A percentile compares a stretch with the other conserved stretches of the same genome.
phyloP scores from a whole-genome alignment of 2,888 invertebrate genomes.

The Latrodectus hesperus region DNA sequence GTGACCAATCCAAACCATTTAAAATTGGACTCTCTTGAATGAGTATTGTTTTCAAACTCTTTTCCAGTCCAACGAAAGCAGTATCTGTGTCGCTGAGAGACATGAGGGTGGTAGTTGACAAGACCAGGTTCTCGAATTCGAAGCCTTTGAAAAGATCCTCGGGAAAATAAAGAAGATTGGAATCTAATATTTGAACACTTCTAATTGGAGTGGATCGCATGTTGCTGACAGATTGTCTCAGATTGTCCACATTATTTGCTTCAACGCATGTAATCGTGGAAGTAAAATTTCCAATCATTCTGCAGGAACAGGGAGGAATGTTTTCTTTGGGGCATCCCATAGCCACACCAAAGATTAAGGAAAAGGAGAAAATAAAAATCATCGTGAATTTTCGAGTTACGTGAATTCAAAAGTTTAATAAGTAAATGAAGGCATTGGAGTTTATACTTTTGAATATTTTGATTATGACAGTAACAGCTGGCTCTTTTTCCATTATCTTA shows the following conservation, averaged over 20 bases:
- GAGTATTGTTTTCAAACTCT: background rate
- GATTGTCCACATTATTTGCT: background rate
- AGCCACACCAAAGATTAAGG: background rate
- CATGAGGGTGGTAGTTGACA: slow-evolving; percentile 2
- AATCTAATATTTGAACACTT: slow-evolving; percentile 1
- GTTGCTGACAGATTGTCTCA: background rate
- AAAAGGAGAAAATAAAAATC: background rate
- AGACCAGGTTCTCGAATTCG: background rate
- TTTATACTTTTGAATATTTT: no score
- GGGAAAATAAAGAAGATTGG: slow-evolving; percentile 5
- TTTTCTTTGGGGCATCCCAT: slow-evolving; percentile 1
- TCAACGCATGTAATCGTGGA: background rate
- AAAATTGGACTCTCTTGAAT: background rate
- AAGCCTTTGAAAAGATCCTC: slow-evolving; percentile 15
- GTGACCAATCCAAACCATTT: slow-evolving; percentile 24
- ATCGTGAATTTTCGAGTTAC: no score
- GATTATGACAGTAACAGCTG: no score
- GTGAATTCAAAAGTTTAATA: no score
- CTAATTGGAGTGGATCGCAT: background rate
- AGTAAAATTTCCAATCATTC: background rate
- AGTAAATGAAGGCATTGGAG: no score
- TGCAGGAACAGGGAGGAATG: slow-evolving; percentile 15
- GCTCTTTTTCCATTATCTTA: no score
- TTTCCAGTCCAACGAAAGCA: slow-evolving; percentile 38
- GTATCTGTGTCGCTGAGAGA: slow-evolving; percentile 23